These are phyloP conservation scores for Mustela nigripes DNA, from an alignment of 2,113 vertebrate species.

Conservation along the genomic window DNA sequence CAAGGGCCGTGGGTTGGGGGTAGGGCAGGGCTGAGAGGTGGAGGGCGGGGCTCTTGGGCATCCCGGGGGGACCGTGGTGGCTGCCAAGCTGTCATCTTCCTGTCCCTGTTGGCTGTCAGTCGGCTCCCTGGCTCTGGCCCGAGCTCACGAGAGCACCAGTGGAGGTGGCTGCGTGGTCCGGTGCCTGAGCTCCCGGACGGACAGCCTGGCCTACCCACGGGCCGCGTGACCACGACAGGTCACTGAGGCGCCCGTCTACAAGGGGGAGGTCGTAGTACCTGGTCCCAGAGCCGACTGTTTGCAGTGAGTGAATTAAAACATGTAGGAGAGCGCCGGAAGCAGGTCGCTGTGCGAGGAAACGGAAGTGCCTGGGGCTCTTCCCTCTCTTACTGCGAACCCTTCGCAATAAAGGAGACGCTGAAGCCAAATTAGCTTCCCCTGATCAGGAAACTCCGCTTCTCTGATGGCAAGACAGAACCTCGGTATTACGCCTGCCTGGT, in stretches of 20 bases:
- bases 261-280: fast-evolving
- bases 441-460: not conserved
- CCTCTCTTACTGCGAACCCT: not conserved
- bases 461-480: not conserved
- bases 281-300: not conserved
- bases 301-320: not conserved
- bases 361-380: not conserved
- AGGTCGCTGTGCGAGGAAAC: fast-evolving
- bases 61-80: not conserved
- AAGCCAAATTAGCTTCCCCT: not conserved
- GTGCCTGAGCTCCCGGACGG: fast-evolving
- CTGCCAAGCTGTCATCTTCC: not conserved
- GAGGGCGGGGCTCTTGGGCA: not conserved
- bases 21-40: too few relatives aligned
- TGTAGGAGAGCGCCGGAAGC: fast-evolving
- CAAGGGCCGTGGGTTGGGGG: not conserved
- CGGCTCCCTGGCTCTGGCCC: not conserved
- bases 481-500: not conserved
- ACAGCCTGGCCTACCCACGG: not conserved
- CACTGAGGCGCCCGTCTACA: not conserved
- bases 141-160: fast-evolving
- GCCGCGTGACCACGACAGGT: fast-evolving
- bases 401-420: not conserved
- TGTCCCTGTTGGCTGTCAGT: fast-evolving
- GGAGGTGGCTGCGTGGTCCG: not conserved